Conservation (phyloP, 2,797 vertebrate genomes). For the Mycteria americana region DNA sequence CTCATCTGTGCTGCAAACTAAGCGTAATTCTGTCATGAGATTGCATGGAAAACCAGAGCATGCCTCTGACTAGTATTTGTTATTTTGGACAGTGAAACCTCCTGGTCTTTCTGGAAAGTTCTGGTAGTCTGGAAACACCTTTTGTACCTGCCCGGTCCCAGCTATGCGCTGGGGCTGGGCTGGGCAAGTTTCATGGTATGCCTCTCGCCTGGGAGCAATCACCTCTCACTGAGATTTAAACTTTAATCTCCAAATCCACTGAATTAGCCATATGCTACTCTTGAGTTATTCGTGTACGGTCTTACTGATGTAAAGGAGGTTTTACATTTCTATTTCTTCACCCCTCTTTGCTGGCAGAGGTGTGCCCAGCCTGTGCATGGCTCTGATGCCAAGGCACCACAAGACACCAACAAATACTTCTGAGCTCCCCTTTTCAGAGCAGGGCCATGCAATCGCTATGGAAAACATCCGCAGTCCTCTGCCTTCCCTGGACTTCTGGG, state of each 20-base stretch:
- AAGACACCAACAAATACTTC: neutral
- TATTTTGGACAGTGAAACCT: neutral
- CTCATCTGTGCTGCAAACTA: neutral
- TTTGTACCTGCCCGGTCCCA: neutral
- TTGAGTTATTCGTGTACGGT: neutral
- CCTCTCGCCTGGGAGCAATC: neutral
- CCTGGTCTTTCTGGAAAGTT: neutral
- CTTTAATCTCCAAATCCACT: neutral
- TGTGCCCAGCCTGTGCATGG: neutral
- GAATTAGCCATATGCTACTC: neutral
- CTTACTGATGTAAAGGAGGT: neutral
- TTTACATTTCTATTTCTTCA: too few species aligned
- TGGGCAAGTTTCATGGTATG: rapidly evolving
- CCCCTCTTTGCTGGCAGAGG: neutral
- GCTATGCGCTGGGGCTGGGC: too few species aligned
- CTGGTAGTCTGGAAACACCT: neutral
- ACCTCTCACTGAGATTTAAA: neutral
- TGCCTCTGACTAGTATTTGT: neutral
- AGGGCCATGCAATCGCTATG: rapidly evolving
- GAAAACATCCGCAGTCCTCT: neutral
- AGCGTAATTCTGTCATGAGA: rapidly evolving
- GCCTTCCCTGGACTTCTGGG: neutral
- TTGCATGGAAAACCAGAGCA: neutral
- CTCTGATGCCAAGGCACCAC: neutral
- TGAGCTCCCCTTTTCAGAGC: neutral